These are phyloP conservation scores for Aleadryas rufinucha DNA, from an alignment of 2,113 vertebrate species.

Conservation along the genomic window DNA sequence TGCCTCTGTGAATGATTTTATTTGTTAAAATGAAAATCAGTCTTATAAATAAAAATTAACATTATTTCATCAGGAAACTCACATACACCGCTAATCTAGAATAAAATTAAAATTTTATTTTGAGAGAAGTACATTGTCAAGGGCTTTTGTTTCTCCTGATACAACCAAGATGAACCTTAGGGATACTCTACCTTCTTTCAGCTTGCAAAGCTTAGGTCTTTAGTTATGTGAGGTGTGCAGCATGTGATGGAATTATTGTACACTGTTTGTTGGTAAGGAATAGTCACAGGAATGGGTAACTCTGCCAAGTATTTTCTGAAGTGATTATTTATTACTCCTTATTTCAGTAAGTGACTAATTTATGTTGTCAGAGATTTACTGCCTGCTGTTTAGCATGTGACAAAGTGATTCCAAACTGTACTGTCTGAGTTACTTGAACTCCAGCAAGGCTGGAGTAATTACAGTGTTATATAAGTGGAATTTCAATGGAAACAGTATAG, in stretches of 20 bases:
- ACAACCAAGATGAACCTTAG: background rate
- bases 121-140: background rate
- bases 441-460: slow-evolving; percentile 6
- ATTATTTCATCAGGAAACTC: background rate
- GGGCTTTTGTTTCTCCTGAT: background rate
- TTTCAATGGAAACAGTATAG: background rate
- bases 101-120: background rate
- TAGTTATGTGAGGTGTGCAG: background rate
- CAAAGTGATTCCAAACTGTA: slow-evolving; percentile 53
- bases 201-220: background rate
- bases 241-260: background rate
- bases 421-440: background rate
- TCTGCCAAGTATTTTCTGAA: slow-evolving; percentile 35
- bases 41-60: background rate
- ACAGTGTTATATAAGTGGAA: background rate
- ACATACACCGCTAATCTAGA: background rate
- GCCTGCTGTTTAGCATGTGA: slow-evolving; percentile 39
- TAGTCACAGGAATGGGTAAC: background rate
- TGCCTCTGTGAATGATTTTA: background rate
- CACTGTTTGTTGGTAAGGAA: background rate
- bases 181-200: background rate
- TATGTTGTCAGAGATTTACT: slow-evolving; percentile 56
- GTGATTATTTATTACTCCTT: slow-evolving; percentile 57
- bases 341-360: slow-evolving; percentile 68
- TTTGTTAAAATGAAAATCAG: background rate